phyloP scores from a whole-genome alignment of 2,888 invertebrate genomes.

The Subacronicta megacephala region DNA sequence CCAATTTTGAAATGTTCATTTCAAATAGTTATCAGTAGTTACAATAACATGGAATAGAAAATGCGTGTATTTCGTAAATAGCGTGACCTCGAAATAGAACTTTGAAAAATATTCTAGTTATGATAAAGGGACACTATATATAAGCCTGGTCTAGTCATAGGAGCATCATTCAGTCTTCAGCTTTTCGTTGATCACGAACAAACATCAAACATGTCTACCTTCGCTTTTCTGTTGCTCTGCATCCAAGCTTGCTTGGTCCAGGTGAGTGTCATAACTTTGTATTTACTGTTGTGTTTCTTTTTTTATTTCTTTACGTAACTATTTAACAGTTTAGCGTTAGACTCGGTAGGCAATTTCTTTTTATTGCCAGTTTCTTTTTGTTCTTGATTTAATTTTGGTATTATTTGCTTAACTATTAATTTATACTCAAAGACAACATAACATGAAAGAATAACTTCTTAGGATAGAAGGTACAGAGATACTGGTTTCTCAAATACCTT shows the following conservation, averaged over 20 bases:
- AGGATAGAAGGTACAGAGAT: no score
- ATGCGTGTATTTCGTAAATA: conserved; percentile 3
- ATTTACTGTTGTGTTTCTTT: no score
- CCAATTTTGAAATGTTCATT: conserved; percentile 4
- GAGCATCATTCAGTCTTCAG: conserved; percentile 23
- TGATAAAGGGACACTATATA: conserved; percentile 6
- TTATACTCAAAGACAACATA: no score
- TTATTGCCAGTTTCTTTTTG: no score
- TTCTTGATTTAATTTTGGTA: no score
- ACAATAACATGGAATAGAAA: conserved; percentile 15
- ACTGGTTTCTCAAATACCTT: no score
- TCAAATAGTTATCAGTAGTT: conserved; percentile 1
- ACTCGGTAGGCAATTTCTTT: no score
- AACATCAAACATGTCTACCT: conserved; percentile 39
- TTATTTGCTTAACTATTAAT: no score
- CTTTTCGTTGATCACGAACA: conserved; percentile 21
- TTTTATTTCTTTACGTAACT: no score
- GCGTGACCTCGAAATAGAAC: neutral
- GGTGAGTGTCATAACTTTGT: conserved; percentile 2
- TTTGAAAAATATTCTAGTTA: neutral
- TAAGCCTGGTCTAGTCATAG: neutral
- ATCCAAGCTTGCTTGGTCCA: conserved; percentile 51
- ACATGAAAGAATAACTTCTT: no score
- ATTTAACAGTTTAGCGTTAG: no score
- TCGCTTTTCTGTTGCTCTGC: conserved; percentile 49